A percentile compares a stretch with the other conserved stretches of the same genome.
phyloP scores from a whole-genome alignment of 2,888 invertebrate genomes.

The Clunio marinus region DNA sequence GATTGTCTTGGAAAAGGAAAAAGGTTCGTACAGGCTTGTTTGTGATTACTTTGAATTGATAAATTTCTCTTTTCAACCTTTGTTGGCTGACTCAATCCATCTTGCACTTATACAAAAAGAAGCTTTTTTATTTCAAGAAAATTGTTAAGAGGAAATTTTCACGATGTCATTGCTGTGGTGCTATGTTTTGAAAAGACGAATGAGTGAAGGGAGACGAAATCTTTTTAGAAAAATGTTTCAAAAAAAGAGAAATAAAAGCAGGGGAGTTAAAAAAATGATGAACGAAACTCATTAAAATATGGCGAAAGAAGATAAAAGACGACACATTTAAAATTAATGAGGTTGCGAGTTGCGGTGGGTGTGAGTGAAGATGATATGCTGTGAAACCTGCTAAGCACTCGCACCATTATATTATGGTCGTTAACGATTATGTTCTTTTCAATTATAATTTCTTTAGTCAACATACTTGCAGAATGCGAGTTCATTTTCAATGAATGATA shows the following conservation, averaged over 20 bases:
- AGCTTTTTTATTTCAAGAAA: neutral
- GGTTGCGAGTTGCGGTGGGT: neutral
- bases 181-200: slow-evolving; percentile 17
- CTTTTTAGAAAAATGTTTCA: neutral
- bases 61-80: too few species aligned
- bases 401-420: slow-evolving; percentile 1
- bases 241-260: neutral
- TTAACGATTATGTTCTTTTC: slow-evolving; percentile 21
- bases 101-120: too few species aligned
- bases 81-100: too few species aligned
- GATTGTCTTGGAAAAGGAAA: too few species aligned
- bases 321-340: slow-evolving; percentile 32
- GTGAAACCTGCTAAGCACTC: neutral
- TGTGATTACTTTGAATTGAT: too few species aligned
- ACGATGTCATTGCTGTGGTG: slow-evolving; percentile 18
- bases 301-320: slow-evolving; percentile 2
- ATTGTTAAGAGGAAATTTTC: neutral
- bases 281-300: slow-evolving; percentile 36
- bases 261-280: slow-evolving; percentile 18
- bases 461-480: neutral
- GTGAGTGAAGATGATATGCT: neutral
- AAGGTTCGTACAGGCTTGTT: too few species aligned
- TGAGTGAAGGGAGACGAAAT: too few species aligned
- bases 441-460: slow-evolving; percentile 18
- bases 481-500: too few species aligned